These are phyloP conservation scores for Hafferia zeledoni DNA, from an alignment of 2,797 vertebrate species.

Conservation along the genomic window DNA sequence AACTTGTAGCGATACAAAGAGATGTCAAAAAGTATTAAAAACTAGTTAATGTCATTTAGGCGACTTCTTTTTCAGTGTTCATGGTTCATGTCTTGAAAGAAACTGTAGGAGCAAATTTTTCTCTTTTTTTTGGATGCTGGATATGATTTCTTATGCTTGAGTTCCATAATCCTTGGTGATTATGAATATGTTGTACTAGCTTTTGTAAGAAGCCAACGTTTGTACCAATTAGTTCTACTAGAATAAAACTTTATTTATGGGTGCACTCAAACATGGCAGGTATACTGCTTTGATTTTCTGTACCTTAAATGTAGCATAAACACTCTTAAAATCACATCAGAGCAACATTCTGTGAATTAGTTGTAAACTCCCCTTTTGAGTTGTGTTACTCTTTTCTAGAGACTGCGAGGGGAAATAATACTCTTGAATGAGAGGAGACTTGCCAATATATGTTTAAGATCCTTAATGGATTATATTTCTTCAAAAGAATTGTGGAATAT, in stretches of 20 bases:
- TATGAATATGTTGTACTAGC: background rate
- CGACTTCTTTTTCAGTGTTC: background rate
- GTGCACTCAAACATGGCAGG: slow-evolving; percentile 15
- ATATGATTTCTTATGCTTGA: background rate
- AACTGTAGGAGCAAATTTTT: background rate
- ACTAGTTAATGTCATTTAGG: background rate
- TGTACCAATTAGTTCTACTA: slow-evolving; percentile 40
- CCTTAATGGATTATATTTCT: background rate
- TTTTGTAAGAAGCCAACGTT: slow-evolving; percentile 14
- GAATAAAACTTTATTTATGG: slow-evolving; percentile 25
- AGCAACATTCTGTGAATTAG: background rate
- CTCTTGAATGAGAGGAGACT: background rate
- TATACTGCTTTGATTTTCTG: slow-evolving; percentile 31
- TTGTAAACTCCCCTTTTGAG: background rate
- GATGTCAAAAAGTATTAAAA: background rate
- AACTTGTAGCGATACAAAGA: background rate
- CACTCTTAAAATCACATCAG: background rate
- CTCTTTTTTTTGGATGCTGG: background rate
- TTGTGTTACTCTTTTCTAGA: background rate
- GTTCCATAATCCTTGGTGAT: slow-evolving; percentile 23
- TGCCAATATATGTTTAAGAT: background rate
- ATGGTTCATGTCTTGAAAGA: background rate
- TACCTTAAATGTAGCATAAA: slow-evolving; percentile 27
- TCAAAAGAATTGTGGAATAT: background rate
- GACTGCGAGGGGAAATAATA: background rate